Conservation (phyloP, 2,888 invertebrate genomes). For the Keiferia lycopersicella region DNA sequence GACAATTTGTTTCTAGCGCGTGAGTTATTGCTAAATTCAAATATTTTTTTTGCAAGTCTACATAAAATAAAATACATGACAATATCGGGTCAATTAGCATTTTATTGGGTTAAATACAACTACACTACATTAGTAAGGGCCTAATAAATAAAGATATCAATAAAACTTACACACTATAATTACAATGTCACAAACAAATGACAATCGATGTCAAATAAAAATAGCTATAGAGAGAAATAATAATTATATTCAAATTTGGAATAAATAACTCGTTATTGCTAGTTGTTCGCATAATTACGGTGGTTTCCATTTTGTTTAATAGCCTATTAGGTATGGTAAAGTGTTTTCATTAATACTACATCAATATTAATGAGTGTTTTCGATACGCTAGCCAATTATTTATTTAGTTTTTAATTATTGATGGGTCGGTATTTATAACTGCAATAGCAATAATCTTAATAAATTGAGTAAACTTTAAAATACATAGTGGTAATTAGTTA, state of each 20-base stretch:
- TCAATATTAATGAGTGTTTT: constrained; percentile 21
- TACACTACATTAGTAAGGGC: background rate
- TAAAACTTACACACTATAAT: background rate
- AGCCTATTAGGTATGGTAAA: constrained; percentile 16
- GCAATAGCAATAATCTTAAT: constrained; percentile 3
- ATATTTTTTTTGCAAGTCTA: too few species aligned
- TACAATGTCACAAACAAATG: background rate
- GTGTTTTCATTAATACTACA: constrained; percentile 20
- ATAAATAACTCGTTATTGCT: constrained; percentile 20
- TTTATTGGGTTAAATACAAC: background rate
- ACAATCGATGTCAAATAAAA: constrained; percentile 8
- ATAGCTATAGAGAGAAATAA: background rate
- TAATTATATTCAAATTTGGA: constrained; percentile 3
- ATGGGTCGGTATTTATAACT: constrained; percentile 14
- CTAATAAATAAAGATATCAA: background rate
- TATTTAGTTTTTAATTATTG: constrained; percentile 3
- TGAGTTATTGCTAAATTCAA: too few species aligned
- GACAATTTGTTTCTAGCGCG: too few species aligned
- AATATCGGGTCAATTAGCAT: too few species aligned
- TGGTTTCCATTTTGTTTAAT: constrained; percentile 15
- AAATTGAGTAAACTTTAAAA: background rate
- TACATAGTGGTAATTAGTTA: background rate
- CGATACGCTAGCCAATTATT: constrained; percentile 13
- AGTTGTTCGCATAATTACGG: constrained; percentile 1
- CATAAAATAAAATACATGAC: too few species aligned